Percentiles rank a stretch among this genome's conserved stretches.
phyloP scores from a whole-genome alignment of 2,888 invertebrate species.

The Gisinianus flammeolus region DNA sequence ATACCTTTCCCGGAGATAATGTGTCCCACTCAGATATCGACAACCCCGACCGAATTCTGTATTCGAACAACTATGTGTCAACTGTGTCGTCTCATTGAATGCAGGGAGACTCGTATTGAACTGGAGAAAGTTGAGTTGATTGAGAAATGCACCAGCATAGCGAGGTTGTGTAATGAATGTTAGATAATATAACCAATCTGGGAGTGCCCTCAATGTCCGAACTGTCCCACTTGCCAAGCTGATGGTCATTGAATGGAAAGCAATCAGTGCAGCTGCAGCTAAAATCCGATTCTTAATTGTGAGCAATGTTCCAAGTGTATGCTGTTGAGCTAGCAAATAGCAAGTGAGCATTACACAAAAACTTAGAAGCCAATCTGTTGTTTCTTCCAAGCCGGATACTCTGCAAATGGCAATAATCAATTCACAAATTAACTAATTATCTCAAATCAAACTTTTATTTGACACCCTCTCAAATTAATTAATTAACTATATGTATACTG shows the following conservation, averaged over 20 bases:
- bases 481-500: no score
- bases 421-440: neutral
- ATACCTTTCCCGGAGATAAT: slow-evolving; percentile 75
- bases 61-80: slow-evolving; percentile 6
- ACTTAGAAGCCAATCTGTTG: slow-evolving; percentile 71
- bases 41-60: slow-evolving; percentile 63
- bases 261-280: slow-evolving; percentile 73
- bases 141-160: slow-evolving; percentile 78
- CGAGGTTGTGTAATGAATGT: slow-evolving; percentile 77
- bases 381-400: slow-evolving; percentile 66
- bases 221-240: slow-evolving; percentile 47
- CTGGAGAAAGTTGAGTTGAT: slow-evolving; percentile 23
- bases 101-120: slow-evolving; percentile 13
- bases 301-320: slow-evolving; percentile 80
- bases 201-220: slow-evolving; percentile 78
- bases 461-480: no score
- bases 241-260: slow-evolving; percentile 45
- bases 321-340: slow-evolving; percentile 83
- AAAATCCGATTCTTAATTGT: slow-evolving; percentile 76
- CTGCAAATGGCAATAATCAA: no score
- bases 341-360: slow-evolving; percentile 80
- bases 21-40: slow-evolving; percentile 73
- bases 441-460: no score
- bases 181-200: slow-evolving; percentile 80
- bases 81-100: slow-evolving; percentile 7